phyloP scores from a whole-genome alignment of 2,113 vertebrate species.

The Notarius quadriscutis region DNA sequence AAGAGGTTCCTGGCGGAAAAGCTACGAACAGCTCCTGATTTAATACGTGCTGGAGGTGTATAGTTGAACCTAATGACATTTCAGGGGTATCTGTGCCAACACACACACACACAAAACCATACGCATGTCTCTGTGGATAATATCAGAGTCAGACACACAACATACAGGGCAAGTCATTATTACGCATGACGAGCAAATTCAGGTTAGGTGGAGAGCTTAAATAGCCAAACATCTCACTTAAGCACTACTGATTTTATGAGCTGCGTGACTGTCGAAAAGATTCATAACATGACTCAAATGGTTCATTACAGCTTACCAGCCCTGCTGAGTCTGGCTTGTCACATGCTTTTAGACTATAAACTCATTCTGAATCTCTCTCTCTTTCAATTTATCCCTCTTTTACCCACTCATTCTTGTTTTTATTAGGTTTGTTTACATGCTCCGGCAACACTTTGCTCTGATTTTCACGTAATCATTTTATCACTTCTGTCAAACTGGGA shows the following conservation, averaged over 20 bases:
- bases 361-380: background rate
- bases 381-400: background rate
- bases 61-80: conserved; percentile 1
- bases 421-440: background rate
- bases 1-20: background rate
- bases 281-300: background rate
- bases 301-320: conserved; percentile 10
- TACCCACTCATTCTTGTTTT: background rate
- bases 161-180: background rate
- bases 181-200: background rate
- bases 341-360: conserved; percentile 26
- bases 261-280: conserved; percentile 13
- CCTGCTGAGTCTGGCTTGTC: conserved; percentile 1
- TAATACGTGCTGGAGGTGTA: background rate
- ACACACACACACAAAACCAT: background rate
- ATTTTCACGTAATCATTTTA: background rate
- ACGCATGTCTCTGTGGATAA: background rate
- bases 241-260: conserved; percentile 8
- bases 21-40: background rate
- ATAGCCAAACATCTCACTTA: background rate
- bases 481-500: background rate
- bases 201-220: background rate
- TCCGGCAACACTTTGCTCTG: background rate
- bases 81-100: background rate
- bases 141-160: background rate